Percentiles rank a stretch among this genome's conserved stretches.
These are phyloP conservation scores for Agelas oroides DNA, from an alignment of 37 sponge, comb jelly and placozoan genomes.

Conservation along the genomic window DNA sequence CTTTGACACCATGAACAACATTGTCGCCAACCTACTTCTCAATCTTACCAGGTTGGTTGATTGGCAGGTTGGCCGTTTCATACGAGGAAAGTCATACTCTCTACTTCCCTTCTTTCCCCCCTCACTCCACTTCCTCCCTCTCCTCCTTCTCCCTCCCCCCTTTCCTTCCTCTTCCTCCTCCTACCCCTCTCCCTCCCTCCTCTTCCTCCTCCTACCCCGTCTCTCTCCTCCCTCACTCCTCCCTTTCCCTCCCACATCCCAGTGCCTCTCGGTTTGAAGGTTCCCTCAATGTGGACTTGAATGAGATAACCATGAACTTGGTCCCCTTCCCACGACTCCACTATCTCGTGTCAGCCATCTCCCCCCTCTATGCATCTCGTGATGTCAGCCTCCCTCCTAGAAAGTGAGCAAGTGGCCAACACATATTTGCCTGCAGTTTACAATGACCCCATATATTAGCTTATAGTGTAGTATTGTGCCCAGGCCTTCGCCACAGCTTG, in stretches of 20 bases:
- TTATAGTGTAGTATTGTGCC: no score
- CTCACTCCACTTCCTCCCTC: no score
- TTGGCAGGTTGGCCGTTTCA: no score
- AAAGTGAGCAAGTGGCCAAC: conserved; percentile 10
- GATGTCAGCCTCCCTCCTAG: conserved; percentile 78
- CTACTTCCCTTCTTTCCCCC: no score
- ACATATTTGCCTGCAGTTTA: neutral
- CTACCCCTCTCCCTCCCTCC: neutral
- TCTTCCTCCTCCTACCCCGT: neutral
- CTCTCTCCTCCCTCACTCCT: no score
- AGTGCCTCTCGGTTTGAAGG: conserved; percentile 98
- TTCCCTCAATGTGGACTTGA: conserved; percentile 97
- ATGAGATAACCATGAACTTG: conserved; percentile 99
- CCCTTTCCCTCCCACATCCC: neutral
- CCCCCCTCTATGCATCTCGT: conserved; percentile 87
- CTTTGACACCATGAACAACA: conserved; percentile 97
- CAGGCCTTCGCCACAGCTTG: no score
- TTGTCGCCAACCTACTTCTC: conserved; percentile 95
- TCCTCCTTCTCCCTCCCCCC: no score
- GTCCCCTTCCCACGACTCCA: conserved; percentile 97
- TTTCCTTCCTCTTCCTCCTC: neutral
- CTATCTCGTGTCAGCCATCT: conserved; percentile 91
- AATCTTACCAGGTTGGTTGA: conserved; percentile 88
- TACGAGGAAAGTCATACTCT: no score
- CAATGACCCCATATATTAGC: neutral